Percentiles rank a stretch among this genome's conserved stretches.
These are phyloP conservation scores for Ailuropoda melanoleuca DNA, from an alignment of 2,113 vertebrate species.

Conservation along the genomic window DNA sequence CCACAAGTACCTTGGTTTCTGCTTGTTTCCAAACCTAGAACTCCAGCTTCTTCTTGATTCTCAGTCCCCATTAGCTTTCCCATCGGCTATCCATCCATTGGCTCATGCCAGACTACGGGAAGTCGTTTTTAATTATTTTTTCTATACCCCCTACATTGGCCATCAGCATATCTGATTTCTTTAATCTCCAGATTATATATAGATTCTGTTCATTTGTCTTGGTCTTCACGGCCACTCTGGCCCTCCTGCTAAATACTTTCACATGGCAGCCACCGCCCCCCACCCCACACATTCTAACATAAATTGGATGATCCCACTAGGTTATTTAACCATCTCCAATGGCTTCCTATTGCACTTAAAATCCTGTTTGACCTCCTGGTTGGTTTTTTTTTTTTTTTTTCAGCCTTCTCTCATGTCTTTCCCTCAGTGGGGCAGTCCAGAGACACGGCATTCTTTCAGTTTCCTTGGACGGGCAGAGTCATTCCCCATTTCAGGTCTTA, in stretches of 20 bases:
- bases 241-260: not conserved
- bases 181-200: not conserved
- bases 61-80: not conserved
- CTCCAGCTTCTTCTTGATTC: not conserved
- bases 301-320: not conserved
- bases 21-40: not conserved
- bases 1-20: not conserved
- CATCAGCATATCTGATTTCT: not conserved
- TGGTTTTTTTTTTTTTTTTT: not conserved
- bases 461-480: not conserved
- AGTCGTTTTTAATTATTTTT: not conserved
- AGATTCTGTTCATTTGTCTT: not conserved
- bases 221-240: not conserved
- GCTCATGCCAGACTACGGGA: not conserved
- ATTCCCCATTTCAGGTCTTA: not conserved
- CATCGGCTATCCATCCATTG: not conserved
- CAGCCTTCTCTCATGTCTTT: not conserved
- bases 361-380: accelerated
- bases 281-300: not conserved
- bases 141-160: not conserved
- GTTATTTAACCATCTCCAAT: not conserved
- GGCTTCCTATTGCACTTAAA: not conserved
- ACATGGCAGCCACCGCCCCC: accelerated
- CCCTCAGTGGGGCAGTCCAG: accelerated
- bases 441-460: not conserved